Evolutionary conservation across 2,888 invertebrate genomes (phyloP).

Genomic region (Mallateleia sp.): DNA sequence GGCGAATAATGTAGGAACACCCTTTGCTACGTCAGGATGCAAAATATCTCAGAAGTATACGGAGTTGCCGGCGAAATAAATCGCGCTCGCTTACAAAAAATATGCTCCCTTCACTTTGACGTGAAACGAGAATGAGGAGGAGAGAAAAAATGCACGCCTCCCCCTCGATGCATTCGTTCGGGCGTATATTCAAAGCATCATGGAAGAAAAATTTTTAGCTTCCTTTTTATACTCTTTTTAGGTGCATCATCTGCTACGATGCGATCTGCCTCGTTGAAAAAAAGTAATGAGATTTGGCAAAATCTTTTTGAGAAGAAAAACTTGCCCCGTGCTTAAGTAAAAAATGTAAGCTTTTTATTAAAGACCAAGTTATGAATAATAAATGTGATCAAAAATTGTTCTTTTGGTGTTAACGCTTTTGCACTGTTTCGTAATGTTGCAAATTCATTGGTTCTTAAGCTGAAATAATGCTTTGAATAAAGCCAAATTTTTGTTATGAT

Average conservation of each 20-base stretch:
- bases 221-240: slow-evolving; percentile 57
- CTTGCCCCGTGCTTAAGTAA: neutral
- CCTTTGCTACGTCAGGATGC: slow-evolving; percentile 63
- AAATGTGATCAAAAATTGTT: no score
- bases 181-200: slow-evolving; percentile 70
- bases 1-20: slow-evolving; percentile 66
- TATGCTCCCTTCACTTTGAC: slow-evolving; percentile 71
- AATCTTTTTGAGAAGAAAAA: slow-evolving; percentile 42
- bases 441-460: no score
- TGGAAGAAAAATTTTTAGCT: slow-evolving; percentile 67
- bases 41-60: slow-evolving; percentile 66
- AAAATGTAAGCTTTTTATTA: no score
- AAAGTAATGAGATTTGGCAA: slow-evolving; percentile 58
- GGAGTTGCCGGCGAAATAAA: slow-evolving; percentile 65
- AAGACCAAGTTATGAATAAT: no score
- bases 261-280: slow-evolving; percentile 50
- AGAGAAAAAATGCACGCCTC: slow-evolving; percentile 61
- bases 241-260: slow-evolving; percentile 55
- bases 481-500: no score
- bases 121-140: slow-evolving; percentile 60
- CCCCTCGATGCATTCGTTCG: slow-evolving; percentile 72
- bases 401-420: no score
- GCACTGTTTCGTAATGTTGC: no score
- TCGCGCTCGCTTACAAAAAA: slow-evolving; percentile 66
- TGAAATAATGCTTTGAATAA: no score